These are phyloP conservation scores for Amblyraja radiata DNA, from an alignment of 2,797 vertebrate species.

Conservation along the genomic window DNA sequence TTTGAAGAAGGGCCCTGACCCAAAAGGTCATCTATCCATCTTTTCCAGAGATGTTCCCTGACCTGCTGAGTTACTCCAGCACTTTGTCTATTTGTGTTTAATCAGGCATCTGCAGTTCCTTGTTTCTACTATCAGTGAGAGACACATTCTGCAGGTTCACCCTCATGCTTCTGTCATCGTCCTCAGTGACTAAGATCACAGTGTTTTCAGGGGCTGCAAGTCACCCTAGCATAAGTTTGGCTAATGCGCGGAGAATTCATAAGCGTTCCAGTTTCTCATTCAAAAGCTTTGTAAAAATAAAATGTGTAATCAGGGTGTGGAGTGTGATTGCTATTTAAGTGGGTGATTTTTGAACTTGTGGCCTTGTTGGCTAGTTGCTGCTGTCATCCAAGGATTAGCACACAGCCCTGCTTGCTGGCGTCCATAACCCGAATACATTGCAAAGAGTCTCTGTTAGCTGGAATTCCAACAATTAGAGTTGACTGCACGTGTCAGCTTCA, in stretches of 20 bases:
- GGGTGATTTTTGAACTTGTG: background rate
- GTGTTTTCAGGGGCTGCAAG: too few relatives aligned
- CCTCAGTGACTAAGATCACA: too few relatives aligned
- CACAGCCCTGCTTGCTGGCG: background rate
- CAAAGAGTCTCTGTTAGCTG: background rate
- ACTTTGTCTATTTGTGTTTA: too few relatives aligned
- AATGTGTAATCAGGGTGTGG: too few relatives aligned
- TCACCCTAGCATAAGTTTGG: background rate
- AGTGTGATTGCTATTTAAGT: background rate
- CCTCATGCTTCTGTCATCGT: too few relatives aligned
- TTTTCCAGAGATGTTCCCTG: too few relatives aligned
- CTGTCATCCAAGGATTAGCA: background rate
- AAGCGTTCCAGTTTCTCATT: background rate
- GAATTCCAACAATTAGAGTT: conserved; percentile 31
- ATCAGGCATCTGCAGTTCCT: too few relatives aligned
- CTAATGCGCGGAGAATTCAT: background rate
- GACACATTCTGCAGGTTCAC: too few relatives aligned
- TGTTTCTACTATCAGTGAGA: too few relatives aligned
- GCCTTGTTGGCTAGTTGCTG: background rate
- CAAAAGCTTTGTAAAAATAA: background rate
- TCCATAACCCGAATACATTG: conserved; percentile 10
- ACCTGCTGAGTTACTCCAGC: too few relatives aligned
- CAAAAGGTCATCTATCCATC: too few relatives aligned
- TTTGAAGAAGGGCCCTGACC: too few relatives aligned
- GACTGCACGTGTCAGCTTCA: conserved; percentile 32